Evolutionary conservation across 2,113 vertebrate genomes (phyloP), one percentile per base, ranked within the genome.

Genomic region (Anguilla japonica): DNA sequence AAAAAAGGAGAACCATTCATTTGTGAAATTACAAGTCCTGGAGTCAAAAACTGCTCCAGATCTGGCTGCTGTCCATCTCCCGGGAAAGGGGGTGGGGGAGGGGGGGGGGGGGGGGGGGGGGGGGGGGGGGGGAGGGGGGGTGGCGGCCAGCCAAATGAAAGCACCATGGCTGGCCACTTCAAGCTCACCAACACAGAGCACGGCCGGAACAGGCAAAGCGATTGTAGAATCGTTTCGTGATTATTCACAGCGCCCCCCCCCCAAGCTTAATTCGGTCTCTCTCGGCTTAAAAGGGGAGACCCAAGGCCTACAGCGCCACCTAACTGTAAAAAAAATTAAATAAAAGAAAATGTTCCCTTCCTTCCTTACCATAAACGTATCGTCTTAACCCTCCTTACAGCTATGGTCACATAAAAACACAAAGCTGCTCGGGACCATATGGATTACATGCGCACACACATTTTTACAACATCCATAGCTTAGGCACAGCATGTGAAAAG

Each of bases 1-100:
- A 41, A 41, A 89, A 89, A 90, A 91, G 87, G 85, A 40, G 81
- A 91, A 89, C 88, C 90, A 88, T 89, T 91, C 86, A 91, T 93
- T 92, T 93, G 88, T 85, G 85, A 84, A 87, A 85, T 53, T 75
- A 87, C 87, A 91, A 89, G 81, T 87, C 81, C 86, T 89, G 71
- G 81, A 91, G 87, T 88, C 82, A 84, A 86, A 90, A 85, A 83
- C 79, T 83, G 83, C 39, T 50, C 67, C 81, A 85, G 89, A 82
- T 83, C 67, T 90, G 87, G 87, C 89, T 26, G 3, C n/a, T 88
- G 41, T 87, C 89, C 88, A 82, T 84, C 18, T 0, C 85, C 43
- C 46, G 46, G 26, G 16, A 82, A 53, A 9, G 9, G 63, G 79
- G 80, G 67, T 82, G 85, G 71, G 43, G 5, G 0, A 1, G 43